phyloP scores from a whole-genome alignment of 2,797 vertebrate genomes.

The Rhodeus uyekii region DNA sequence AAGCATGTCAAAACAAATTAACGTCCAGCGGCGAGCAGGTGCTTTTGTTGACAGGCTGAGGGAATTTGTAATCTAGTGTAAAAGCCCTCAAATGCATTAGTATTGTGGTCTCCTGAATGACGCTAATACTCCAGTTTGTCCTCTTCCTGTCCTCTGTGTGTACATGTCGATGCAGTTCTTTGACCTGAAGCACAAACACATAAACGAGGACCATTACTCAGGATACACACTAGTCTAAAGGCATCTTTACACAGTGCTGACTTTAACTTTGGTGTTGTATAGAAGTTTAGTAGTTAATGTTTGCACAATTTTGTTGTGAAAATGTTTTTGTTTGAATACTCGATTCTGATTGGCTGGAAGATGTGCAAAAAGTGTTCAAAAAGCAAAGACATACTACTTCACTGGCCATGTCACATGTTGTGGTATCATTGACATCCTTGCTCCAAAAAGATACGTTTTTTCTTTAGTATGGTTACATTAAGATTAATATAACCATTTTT shows the following conservation, averaged over 20 bases:
- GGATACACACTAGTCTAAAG: background rate
- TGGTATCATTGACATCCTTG: too few relatives aligned
- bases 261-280: background rate
- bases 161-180: background rate
- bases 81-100: conserved; percentile 60
- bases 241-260: background rate
- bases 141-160: conserved; percentile 44
- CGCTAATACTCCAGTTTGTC: conserved; percentile 41
- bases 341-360: too few relatives aligned
- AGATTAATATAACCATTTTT: too few relatives aligned
- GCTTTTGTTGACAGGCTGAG: conserved; percentile 70
- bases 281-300: background rate
- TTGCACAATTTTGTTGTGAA: background rate
- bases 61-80: conserved; percentile 71
- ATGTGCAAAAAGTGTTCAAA: too few relatives aligned
- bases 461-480: too few relatives aligned
- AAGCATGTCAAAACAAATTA: conserved; percentile 79
- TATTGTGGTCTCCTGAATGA: conserved; percentile 42
- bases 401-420: too few relatives aligned
- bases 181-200: conserved; percentile 32
- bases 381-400: too few relatives aligned
- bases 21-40: conserved; percentile 74
- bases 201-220: conserved; percentile 5
- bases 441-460: too few relatives aligned
- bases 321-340: too few relatives aligned